Evolutionary conservation across 2,888 invertebrate species (phyloP), one percentile per base, ranked within the genome.

Genomic region (Zygaena filipendulae): DNA sequence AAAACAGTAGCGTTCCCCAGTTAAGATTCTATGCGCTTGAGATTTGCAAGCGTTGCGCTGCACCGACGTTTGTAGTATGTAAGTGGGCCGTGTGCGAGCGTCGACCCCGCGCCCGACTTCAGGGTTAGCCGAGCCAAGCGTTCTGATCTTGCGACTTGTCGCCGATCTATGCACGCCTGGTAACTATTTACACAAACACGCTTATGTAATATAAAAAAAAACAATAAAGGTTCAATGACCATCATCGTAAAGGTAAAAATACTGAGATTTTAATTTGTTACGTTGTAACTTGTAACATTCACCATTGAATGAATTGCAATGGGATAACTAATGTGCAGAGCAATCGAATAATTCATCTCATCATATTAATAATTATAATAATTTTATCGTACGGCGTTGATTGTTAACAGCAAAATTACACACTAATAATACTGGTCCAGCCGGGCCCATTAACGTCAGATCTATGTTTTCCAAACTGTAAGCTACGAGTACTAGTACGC

Each of bases 31-130:
- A 48, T 43, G 48, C 49, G 44, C 39, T 42, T 43, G 58, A 69
- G 68, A 74, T 71, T 72, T 70, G 72, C 72, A 68, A 69, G 56
- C 58, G 50, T 46, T 57, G 57, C 52, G 48, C 49, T 46, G 52
- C 56, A 49, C 52, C 63, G 57, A 53, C 57, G 59, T 56, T n/a
- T n/a, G 63, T 58, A 49, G 53, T 56, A n/a, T n/a, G 62, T 63
- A 77, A 68, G 70, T 79, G 48, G 79, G 75, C 57, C 68, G 66
- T 44, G 57, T 48, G 66, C 64, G 79, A 53, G 52, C 75, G 54
- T 64, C 60, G 75, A 77, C 70, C 74, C 64, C 63, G 31, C 69
- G 71, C 49, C 62, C 71, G 68, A 56, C 68, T 69, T 75, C 79
- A 79, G 71, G 79, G 79, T 74, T 75, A 77, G 54, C 51, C 40